Percentiles rank a stretch among this genome's conserved stretches.
Conservation (phyloP, 2,797 vertebrate species). For the Xerus rutilus region DNA sequence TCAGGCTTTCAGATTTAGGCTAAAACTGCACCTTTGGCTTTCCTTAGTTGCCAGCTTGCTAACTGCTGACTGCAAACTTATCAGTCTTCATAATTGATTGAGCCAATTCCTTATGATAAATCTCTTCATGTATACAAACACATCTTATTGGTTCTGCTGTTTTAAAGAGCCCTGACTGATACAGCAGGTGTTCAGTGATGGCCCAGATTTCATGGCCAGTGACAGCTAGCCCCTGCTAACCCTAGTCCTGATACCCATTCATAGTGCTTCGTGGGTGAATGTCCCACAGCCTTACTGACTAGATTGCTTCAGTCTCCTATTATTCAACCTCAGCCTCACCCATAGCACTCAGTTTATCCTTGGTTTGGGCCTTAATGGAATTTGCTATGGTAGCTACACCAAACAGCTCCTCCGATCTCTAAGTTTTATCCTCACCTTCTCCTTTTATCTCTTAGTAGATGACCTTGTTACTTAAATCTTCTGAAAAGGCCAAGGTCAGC, state of each 20-base stretch:
- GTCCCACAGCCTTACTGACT: not conserved
- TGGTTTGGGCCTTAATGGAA: not conserved
- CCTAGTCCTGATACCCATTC: not conserved
- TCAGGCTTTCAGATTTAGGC: not conserved
- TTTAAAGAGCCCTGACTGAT: not conserved
- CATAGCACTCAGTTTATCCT: not conserved
- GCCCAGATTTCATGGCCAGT: conserved; percentile 36
- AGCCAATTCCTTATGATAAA: not conserved
- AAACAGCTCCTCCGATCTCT: not conserved
- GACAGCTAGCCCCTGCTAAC: conserved; percentile 30
- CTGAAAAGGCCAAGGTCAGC: conserved; percentile 18
- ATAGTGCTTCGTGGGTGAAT: not conserved
- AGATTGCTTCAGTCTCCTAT: not conserved
- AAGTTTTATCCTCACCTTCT: not conserved
- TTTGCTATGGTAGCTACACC: not conserved
- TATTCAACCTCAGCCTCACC: not conserved
- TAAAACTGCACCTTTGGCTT: not conserved
- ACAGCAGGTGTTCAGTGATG: conserved; percentile 28
- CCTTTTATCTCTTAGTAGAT: not conserved
- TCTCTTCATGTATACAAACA: not conserved
- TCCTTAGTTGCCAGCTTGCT: not conserved
- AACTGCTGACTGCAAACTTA: not conserved
- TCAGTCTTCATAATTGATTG: not conserved
- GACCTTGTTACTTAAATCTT: conserved; percentile 11
- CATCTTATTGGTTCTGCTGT: not conserved